Conservation (phyloP, 2,888 invertebrate genomes). For the Graphium colonna region DNA sequence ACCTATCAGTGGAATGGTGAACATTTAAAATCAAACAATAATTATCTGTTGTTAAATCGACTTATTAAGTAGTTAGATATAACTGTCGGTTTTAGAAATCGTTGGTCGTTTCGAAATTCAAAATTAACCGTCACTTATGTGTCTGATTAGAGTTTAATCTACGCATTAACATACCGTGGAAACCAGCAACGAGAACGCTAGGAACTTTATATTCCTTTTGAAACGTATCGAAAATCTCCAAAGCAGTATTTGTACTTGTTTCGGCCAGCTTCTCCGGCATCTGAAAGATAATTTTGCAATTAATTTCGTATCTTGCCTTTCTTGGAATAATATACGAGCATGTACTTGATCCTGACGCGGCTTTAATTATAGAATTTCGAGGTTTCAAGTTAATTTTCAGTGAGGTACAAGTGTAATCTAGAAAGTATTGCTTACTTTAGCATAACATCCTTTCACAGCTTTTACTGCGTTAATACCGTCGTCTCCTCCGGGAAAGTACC, state of each 20-base stretch:
- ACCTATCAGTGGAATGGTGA: too few relatives aligned
- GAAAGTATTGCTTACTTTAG: too few relatives aligned
- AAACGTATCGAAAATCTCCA: conserved; percentile 80
- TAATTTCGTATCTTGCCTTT: not conserved
- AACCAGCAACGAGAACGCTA: conserved; percentile 7
- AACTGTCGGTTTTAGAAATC: too few relatives aligned
- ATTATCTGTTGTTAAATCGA: too few relatives aligned
- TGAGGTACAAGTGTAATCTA: too few relatives aligned
- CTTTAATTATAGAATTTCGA: not conserved
- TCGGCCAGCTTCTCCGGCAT: conserved; percentile 67
- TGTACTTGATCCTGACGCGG: not conserved
- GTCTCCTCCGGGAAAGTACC: too few relatives aligned
- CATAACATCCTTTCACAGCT: too few relatives aligned
- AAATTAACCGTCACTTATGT: not conserved
- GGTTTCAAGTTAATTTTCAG: too few relatives aligned
- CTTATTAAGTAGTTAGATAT: too few relatives aligned
- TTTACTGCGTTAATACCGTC: too few relatives aligned
- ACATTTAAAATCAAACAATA: too few relatives aligned
- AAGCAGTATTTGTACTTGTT: conserved; percentile 83
- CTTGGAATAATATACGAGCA: not conserved
- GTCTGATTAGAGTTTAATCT: not conserved
- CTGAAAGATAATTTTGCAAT: conserved; percentile 40
- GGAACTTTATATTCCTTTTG: conserved; percentile 6
- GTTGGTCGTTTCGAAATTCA: not conserved
- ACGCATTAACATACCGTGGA: conserved; percentile 12